Evolutionary conservation across 2,113 vertebrate species (phyloP).

Genomic region (Coreoperca whiteheadi): DNA sequence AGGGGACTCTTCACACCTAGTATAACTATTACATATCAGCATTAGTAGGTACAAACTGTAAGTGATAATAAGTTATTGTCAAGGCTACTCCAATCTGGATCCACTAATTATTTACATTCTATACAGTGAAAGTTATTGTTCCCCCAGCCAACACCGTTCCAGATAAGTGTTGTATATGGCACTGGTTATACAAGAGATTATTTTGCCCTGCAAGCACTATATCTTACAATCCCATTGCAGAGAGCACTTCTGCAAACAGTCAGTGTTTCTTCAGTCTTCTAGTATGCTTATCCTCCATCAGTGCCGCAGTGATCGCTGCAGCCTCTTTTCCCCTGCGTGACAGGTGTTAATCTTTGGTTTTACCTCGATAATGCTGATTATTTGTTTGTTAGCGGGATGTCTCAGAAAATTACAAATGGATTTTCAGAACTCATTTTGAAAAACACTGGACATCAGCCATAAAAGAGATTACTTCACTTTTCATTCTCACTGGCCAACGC

Average conservation of each 20-base stretch:
- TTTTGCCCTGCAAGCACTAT: too few species aligned
- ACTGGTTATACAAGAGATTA: background rate
- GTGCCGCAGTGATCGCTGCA: slow-evolving; percentile 19
- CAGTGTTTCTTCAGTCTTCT: slow-evolving; percentile 8
- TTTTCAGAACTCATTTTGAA: background rate
- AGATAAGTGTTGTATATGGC: background rate
- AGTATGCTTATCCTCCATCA: slow-evolving; percentile 4
- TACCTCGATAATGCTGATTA: background rate
- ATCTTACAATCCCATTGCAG: background rate
- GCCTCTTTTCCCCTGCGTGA: slow-evolving; percentile 12
- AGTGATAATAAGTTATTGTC: background rate
- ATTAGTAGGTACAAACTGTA: background rate
- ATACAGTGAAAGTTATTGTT: background rate
- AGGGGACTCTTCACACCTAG: background rate
- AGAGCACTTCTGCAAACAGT: background rate
- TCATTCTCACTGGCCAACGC: background rate
- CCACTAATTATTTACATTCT: background rate
- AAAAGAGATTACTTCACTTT: background rate
- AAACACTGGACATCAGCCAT: background rate
- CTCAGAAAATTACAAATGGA: background rate
- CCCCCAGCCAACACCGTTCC: background rate
- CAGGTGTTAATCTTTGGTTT: background rate
- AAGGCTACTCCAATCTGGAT: background rate
- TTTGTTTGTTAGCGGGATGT: slow-evolving; percentile 5
- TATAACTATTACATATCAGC: background rate